Percentiles rank a stretch among this genome's conserved stretches.
Evolutionary conservation across 2,888 invertebrate genomes (phyloP).

Genomic region (Malthinus seriepunctatus): DNA sequence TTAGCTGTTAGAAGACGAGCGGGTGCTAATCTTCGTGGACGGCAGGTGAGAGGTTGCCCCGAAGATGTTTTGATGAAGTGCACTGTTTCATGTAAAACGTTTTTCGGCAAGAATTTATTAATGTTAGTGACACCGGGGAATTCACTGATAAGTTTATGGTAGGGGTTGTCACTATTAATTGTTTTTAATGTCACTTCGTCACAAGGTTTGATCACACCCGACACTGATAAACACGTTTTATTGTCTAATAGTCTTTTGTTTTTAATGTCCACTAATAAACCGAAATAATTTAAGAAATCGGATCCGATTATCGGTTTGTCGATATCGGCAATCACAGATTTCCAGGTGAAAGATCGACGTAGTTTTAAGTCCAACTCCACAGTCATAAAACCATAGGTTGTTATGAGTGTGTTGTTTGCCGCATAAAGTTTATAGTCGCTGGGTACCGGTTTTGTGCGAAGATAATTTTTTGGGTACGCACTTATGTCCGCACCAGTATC

Average conservation of each 20-base stretch:
- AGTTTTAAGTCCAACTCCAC: not conserved
- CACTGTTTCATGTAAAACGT: not conserved
- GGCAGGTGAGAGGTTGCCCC: not conserved
- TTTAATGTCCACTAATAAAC: not conserved
- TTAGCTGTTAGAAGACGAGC: not conserved
- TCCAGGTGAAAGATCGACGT: not conserved
- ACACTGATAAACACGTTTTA: not conserved
- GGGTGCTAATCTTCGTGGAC: not conserved
- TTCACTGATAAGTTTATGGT: not conserved
- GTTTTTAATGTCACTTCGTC: not conserved
- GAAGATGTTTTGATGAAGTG: not conserved
- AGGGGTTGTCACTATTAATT: not conserved
- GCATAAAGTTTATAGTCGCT: not conserved
- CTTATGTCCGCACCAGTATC: slow-evolving; percentile 10
- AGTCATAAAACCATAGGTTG: not conserved
- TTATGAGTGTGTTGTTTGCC: not conserved
- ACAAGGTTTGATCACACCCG: not conserved
- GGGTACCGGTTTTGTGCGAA: not conserved
- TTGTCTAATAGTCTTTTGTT: slow-evolving; percentile 5
- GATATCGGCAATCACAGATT: slow-evolving; percentile 6
- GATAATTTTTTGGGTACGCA: not conserved
- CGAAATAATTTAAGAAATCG: slow-evolving; percentile 1
- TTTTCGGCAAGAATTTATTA: not conserved
- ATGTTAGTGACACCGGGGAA: not conserved
- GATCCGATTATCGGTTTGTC: slow-evolving; percentile 3